Evolutionary conservation across 37 sponge, comb jelly and placozoan genomes (phyloP).

Genomic region (Cladorhizidae sp.): DNA sequence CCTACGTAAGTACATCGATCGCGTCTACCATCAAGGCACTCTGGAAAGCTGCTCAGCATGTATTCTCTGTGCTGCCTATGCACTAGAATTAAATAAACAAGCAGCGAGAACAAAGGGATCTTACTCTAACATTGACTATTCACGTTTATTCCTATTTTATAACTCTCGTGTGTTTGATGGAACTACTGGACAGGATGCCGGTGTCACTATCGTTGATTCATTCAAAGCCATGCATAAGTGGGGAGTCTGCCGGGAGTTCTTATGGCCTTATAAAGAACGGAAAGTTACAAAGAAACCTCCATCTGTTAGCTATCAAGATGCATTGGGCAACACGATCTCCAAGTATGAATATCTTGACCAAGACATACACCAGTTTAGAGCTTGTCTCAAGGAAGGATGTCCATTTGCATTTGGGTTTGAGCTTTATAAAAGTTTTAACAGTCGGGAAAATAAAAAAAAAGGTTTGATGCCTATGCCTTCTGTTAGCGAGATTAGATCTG

Average conservation of each 20-base stretch:
- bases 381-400: not conserved
- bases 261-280: not conserved
- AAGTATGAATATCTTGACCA: not conserved
- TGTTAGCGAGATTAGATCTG: not conserved
- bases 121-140: too few relatives aligned
- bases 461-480: conserved; percentile 1
- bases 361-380: not conserved
- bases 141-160: too few relatives aligned
- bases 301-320: not conserved
- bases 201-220: not conserved
- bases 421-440: not conserved
- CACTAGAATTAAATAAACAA: too few relatives aligned
- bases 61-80: too few relatives aligned
- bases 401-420: conserved; percentile 3
- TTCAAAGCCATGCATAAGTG: not conserved
- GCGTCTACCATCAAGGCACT: too few relatives aligned
- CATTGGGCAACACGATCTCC: not conserved
- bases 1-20: too few relatives aligned
- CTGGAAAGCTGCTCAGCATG: too few relatives aligned
- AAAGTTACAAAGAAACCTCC: not conserved
- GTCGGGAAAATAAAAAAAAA: not conserved
- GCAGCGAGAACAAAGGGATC: too few relatives aligned
- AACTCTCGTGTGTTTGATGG: too few relatives aligned
- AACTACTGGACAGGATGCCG: not conserved
- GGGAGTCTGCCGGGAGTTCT: not conserved